These are phyloP conservation scores for Ateles fusciceps DNA, from an alignment of 2,797 vertebrate genomes.

Conservation along the genomic window DNA sequence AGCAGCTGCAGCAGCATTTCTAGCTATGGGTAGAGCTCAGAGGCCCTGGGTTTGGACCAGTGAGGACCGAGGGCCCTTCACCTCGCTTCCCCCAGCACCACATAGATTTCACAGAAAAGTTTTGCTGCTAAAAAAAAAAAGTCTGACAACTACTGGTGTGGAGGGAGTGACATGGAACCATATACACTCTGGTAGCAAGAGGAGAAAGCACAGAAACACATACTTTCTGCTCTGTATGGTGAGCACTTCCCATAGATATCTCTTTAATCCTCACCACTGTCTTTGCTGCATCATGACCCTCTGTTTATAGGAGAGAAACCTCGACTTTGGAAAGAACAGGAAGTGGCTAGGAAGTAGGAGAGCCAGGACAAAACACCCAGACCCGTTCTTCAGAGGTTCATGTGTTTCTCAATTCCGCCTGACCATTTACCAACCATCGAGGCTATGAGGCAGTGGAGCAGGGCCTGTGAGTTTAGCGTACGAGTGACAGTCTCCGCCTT, in stretches of 20 bases:
- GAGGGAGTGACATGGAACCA: not conserved
- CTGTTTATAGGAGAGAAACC: conserved; percentile 23
- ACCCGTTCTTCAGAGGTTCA: not conserved
- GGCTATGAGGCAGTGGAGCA: not conserved
- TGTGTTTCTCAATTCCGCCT: not conserved
- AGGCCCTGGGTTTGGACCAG: not conserved
- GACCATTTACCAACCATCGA: not conserved
- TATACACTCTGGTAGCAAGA: not conserved
- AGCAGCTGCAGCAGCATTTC: not conserved
- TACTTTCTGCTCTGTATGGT: not conserved
- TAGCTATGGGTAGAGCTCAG: not conserved
- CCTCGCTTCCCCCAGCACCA: not conserved
- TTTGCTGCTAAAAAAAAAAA: not conserved
- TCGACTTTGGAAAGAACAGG: not conserved
- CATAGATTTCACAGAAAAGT: not conserved
- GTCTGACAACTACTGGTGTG: not conserved
- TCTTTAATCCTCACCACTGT: not conserved
- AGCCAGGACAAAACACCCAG: not conserved
- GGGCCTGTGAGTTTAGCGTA: not conserved
- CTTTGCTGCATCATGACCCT: not conserved
- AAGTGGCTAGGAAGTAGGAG: not conserved
- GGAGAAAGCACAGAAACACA: not conserved
- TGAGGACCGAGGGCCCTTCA: not conserved
- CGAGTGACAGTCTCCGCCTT: not conserved
- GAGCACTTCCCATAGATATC: not conserved